A percentile compares a stretch with the other conserved stretches of the same genome.
These are phyloP conservation scores for Peromyscus leucopus DNA, from an alignment of 2,113 vertebrate genomes.

Conservation along the genomic window DNA sequence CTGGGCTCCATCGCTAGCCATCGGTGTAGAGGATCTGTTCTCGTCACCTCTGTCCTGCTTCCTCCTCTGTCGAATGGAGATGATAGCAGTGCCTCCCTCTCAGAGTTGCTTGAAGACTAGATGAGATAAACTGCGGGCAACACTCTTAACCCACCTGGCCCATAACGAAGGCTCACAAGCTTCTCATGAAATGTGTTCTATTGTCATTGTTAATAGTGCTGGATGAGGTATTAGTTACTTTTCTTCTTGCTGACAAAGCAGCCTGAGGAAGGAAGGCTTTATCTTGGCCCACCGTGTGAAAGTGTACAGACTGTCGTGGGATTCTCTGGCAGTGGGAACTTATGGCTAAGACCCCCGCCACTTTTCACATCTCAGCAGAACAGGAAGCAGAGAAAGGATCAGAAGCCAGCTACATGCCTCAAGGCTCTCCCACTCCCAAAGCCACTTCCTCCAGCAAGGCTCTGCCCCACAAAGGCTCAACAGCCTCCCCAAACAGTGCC, in stretches of 20 bases:
- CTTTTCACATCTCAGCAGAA: background rate
- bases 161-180: background rate
- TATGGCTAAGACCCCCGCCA: background rate
- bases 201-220: background rate
- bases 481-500: background rate
- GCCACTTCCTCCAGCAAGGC: background rate
- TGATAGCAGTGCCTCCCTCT: background rate
- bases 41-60: background rate
- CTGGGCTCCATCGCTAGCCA: accelerated
- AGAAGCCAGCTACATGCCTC: background rate
- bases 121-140: background rate
- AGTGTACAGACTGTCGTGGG: background rate
- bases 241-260: background rate
- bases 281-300: background rate
- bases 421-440: background rate
- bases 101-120: background rate
- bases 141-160: background rate
- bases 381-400: background rate
- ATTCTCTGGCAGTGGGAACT: background rate
- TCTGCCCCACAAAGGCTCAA: background rate
- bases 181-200: background rate
- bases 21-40: background rate
- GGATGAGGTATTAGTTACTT: background rate
- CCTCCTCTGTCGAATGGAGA: background rate
- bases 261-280: background rate